Conservation (phyloP, 2,113 vertebrate species). For the Sprattus sprattus region DNA sequence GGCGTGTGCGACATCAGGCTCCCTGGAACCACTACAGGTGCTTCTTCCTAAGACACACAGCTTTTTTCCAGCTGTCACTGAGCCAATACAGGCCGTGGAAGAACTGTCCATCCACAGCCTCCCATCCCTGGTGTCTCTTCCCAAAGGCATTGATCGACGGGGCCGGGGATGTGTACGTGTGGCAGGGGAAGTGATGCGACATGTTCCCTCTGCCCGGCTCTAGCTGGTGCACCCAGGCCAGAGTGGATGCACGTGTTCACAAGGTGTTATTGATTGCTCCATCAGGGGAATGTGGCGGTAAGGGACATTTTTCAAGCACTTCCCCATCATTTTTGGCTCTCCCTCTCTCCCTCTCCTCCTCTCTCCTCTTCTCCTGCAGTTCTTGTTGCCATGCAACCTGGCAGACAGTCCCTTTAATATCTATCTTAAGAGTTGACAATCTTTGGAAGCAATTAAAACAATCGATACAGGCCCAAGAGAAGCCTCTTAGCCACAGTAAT, state of each 20-base stretch:
- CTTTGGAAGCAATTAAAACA: constrained; percentile 78
- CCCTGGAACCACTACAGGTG: not conserved
- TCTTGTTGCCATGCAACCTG: constrained; percentile 60
- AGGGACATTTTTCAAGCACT: constrained; percentile 52
- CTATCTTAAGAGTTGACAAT: constrained; percentile 80
- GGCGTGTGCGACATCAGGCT: not conserved
- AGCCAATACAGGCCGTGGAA: not conserved
- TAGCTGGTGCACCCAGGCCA: constrained; percentile 45
- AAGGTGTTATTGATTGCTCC: constrained; percentile 63
- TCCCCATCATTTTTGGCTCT: constrained; percentile 19
- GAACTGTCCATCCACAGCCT: not conserved
- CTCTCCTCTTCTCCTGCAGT: constrained; percentile 25
- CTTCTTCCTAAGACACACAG: not conserved
- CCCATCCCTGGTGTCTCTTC: not conserved
- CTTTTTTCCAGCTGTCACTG: not conserved
- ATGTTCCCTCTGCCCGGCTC: constrained; percentile 23
- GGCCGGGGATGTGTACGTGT: not conserved
- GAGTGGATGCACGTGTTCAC: constrained; percentile 58
- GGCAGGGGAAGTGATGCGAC: not conserved
- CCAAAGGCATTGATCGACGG: not conserved
- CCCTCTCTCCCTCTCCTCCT: constrained; percentile 10
- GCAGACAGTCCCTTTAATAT: constrained; percentile 69
- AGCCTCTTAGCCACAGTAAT: constrained; percentile 77
- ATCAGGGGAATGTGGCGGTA: constrained; percentile 55
- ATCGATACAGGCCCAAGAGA: constrained; percentile 74